These are phyloP conservation scores for Microctenopoma steveboyesi DNA, from an alignment of 2,797 vertebrate genomes.

Conservation along the genomic window DNA sequence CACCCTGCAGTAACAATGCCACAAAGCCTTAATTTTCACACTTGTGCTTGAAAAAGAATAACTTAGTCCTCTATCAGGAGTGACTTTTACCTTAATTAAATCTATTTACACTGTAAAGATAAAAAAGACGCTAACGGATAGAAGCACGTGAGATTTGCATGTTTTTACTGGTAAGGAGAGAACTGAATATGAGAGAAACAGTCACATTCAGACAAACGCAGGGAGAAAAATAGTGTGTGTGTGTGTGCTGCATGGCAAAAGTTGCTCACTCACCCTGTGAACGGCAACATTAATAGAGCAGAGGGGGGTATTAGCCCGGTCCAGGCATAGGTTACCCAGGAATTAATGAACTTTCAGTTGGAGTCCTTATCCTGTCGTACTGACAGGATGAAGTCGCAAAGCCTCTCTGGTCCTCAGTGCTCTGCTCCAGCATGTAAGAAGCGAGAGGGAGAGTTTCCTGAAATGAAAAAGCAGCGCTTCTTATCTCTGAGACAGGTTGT, in stretches of 20 bases:
- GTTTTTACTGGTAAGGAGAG: not conserved
- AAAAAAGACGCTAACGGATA: not conserved
- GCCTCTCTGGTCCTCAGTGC: constrained; percentile 56
- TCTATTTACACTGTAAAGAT: not conserved
- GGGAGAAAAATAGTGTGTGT: not conserved
- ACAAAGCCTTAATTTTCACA: not conserved
- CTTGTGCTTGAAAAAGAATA: not conserved
- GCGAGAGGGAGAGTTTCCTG: constrained; percentile 52
- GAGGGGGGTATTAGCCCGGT: constrained; percentile 65
- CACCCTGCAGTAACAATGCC: not conserved
- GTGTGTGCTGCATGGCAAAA: constrained; percentile 61
- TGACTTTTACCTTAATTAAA: not conserved
- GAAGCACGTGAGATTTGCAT: not conserved
- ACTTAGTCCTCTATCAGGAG: not conserved
- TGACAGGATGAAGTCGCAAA: constrained; percentile 74
- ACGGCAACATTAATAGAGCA: constrained; percentile 75
- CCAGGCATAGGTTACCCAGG: constrained; percentile 71
- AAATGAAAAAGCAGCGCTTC: constrained; percentile 61
- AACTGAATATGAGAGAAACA: not conserved
- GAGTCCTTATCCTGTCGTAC: constrained; percentile 73
- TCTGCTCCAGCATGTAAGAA: constrained; percentile 52
- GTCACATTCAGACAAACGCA: constrained; percentile 15
- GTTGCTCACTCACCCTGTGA: constrained; percentile 66
- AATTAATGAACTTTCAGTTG: constrained; percentile 79
- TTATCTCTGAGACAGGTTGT: constrained; percentile 73